Percentiles rank a stretch among this genome's conserved stretches.
Evolutionary conservation across 2,797 vertebrate genomes (phyloP).

Genomic region (Echiichthys vipera): DNA sequence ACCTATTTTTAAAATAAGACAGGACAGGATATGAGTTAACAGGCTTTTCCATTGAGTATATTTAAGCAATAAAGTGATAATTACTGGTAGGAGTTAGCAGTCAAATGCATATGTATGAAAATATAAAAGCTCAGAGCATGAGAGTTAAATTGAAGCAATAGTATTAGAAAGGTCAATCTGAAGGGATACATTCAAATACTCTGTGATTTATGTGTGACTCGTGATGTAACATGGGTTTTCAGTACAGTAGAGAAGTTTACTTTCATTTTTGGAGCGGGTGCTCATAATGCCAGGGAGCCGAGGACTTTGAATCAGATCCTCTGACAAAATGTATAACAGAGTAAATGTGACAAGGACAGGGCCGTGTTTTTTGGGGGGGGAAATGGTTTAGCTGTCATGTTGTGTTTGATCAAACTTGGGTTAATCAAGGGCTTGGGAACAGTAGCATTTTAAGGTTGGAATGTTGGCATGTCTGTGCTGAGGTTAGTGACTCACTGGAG

Average conservation of each 20-base stretch:
- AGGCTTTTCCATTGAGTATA: background rate
- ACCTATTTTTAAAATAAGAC: background rate
- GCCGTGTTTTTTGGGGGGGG: conserved; percentile 30
- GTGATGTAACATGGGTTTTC: conserved; percentile 1
- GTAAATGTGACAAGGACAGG: conserved; percentile 52
- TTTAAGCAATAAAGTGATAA: background rate
- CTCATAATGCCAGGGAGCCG: conserved; percentile 36
- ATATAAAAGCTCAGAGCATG: background rate
- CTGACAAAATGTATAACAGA: conserved; percentile 51
- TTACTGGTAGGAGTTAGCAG: conserved; percentile 7
- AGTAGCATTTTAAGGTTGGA: conserved; percentile 9
- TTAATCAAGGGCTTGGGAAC: conserved; percentile 31
- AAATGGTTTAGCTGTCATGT: conserved; percentile 55
- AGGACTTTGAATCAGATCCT: conserved; percentile 53
- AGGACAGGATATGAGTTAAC: background rate
- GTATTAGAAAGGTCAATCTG: background rate
- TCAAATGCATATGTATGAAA: background rate
- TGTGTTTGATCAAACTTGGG: conserved; percentile 56
- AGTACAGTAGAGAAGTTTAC: no score
- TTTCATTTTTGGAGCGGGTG: conserved; percentile 9
- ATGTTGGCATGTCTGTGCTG: conserved; percentile 18
- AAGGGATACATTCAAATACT: conserved; percentile 6
- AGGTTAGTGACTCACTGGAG: conserved; percentile 19
- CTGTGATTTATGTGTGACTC: conserved; percentile 5
- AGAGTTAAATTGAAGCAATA: background rate